Percentiles rank a stretch among this genome's conserved stretches.
These are phyloP conservation scores for Hirtodrosophila duncani DNA, from an alignment of 2,888 invertebrate genomes.

Conservation along the genomic window DNA sequence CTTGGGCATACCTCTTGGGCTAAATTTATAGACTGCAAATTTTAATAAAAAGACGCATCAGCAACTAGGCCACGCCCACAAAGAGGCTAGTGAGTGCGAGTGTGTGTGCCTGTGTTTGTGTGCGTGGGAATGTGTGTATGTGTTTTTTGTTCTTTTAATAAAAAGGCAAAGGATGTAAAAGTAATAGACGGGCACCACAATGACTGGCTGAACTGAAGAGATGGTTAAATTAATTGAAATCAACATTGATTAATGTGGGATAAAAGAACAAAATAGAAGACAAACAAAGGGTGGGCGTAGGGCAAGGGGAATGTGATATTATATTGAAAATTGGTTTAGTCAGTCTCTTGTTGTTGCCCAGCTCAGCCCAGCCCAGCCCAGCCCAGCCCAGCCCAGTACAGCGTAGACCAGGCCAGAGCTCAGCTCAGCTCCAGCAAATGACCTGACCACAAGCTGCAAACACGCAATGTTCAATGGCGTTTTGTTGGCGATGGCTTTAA, in stretches of 20 bases:
- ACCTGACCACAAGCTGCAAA: constrained; percentile 60
- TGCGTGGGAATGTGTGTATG: no score
- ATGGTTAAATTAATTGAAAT: constrained; percentile 73
- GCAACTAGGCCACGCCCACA: constrained; percentile 44
- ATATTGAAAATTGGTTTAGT: constrained; percentile 31
- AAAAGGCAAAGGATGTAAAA: constrained; percentile 4
- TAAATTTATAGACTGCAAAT: constrained; percentile 68
- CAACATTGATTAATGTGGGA: constrained; percentile 74
- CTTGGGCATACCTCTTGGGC: constrained; percentile 50
- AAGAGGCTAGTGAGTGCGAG: no score
- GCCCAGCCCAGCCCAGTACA: constrained; percentile 1
- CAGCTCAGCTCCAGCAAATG: constrained; percentile 45
- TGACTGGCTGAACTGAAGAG: constrained; percentile 66
- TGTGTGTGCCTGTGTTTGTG: no score
- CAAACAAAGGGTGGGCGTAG: constrained; percentile 13
- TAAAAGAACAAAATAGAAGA: constrained; percentile 52
- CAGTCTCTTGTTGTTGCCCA: constrained; percentile 6
- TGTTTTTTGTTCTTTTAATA: constrained; percentile 23
- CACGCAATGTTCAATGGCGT: constrained; percentile 54
- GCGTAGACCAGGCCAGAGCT: neutral
- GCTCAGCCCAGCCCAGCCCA: constrained; percentile 5
- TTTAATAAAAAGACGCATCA: constrained; percentile 46
- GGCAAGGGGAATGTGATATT: constrained; percentile 12
- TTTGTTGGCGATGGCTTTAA: neutral
- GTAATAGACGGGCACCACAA: constrained; percentile 8